Base-by-base conservation (phyloP, 2,797 vertebrate genomes). In the Euthynnus affinis region DNA sequence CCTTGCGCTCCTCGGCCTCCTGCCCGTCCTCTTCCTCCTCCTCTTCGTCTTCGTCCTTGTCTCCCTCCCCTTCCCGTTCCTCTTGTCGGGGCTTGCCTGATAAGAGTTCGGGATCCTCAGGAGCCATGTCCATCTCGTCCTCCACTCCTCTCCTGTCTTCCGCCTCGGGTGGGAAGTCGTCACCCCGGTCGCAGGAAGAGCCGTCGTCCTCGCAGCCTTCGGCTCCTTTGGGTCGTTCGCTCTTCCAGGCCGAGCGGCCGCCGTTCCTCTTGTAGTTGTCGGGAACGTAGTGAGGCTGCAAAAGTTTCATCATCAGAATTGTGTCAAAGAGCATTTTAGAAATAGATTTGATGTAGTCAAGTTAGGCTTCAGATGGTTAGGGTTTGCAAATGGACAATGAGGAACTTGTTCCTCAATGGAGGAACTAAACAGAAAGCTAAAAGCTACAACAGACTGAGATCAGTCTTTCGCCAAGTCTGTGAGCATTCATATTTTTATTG, bases 231-330 rank as follows among this genome's bases (percentile, higher is more conserved):
- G 97, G 94, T 37, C 96, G 96, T 29, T 99, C 98, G 0, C 95
- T 97, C 88, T 99, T 99, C 98, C 98, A 99, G 59, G 98, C 97
- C 0, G 98, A 99, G 44, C 98, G 96, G 14, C 98, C 98, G 1
- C 98, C 98, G 0, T 99, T 99, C 81, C 98, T 96, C 95, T 99
- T 99, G 94, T 99, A 99, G 94, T 97, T 99, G 94, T 99, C 98
- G 5, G 98, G 98, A 74, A 99, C 97, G 6, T 99, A 98, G 92
- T 99, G 98, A 94, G 98, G 98, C 98, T 99, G 80, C 4, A 91
- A 90, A 18, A 13, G 81, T 40, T 2, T 32, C 18, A 82, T 46
- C 74, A 73, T 32, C 0, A 69, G 15, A 74, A 3, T 22, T 0
- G 0, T 1, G 0, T 73, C 66, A 81, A 59, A 58, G 3, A n/a